These are phyloP conservation scores for Cryptocephalus moraei DNA, from an alignment of 2,888 invertebrate genomes.

Conservation along the genomic window DNA sequence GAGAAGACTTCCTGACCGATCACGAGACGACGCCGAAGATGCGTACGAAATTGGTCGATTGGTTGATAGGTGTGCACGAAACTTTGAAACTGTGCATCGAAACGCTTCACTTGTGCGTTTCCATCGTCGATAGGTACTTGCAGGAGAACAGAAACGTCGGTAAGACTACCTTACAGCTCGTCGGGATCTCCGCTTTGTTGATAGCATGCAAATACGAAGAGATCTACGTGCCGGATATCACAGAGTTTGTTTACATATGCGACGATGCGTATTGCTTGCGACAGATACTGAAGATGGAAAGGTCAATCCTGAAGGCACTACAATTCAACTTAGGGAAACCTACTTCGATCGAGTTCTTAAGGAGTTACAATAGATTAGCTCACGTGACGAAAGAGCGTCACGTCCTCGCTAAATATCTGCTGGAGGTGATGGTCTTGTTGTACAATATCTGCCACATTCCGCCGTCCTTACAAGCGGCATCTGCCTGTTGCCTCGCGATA, in stretches of 20 bases:
- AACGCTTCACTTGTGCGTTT: constrained; percentile 80
- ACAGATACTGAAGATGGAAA: constrained; percentile 78
- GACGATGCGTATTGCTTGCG: constrained; percentile 73
- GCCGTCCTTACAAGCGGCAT: constrained; percentile 78
- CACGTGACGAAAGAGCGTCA: constrained; percentile 45
- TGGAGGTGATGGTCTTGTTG: constrained; percentile 75
- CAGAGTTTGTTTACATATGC: constrained; percentile 85
- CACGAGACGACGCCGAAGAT: constrained; percentile 72
- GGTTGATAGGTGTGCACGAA: constrained; percentile 86
- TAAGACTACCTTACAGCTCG: constrained; percentile 57
- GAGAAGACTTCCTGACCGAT: constrained; percentile 53
- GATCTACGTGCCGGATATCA: constrained; percentile 75
- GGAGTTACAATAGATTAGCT: constrained; percentile 58
- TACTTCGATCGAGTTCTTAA: constrained; percentile 77
- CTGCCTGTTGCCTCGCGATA: constrained; percentile 64
- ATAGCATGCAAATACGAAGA: constrained; percentile 94
- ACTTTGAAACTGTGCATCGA: constrained; percentile 80
- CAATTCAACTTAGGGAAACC: constrained; percentile 79
- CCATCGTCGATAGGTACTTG: constrained; percentile 82
- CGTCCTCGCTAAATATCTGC: constrained; percentile 69
- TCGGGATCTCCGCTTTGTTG: constrained; percentile 72
- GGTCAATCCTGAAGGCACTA: constrained; percentile 62
- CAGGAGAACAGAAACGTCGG: constrained; percentile 46
- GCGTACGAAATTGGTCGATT: constrained; percentile 84
- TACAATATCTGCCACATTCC: constrained; percentile 66